Conservation (phyloP, 2,797 vertebrate genomes). For the Paedocypris micromegethes region DNA sequence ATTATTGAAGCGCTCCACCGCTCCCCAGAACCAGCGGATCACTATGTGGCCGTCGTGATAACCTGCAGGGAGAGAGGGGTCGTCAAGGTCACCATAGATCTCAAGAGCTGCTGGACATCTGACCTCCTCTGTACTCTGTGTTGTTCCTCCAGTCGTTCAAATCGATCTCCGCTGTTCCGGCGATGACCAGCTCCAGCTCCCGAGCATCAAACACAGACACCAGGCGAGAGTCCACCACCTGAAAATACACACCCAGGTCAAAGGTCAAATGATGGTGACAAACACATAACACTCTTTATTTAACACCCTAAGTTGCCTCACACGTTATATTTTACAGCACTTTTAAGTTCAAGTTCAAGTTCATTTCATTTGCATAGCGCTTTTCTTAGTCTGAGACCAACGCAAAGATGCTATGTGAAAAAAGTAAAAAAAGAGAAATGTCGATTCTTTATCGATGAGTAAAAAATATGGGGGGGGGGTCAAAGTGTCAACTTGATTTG, state of each 20-base stretch:
- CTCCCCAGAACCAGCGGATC: slow-evolving; percentile 86
- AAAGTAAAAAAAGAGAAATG: too few relatives aligned
- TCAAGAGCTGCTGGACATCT: slow-evolving; percentile 31
- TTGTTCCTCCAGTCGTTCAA: slow-evolving; percentile 84
- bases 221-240: slow-evolving; percentile 84
- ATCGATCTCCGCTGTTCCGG: slow-evolving; percentile 84
- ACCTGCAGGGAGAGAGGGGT: slow-evolving; percentile 54
- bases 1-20: slow-evolving; percentile 83
- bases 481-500: too few relatives aligned
- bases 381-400: too few relatives aligned
- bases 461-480: too few relatives aligned
- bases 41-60: slow-evolving; percentile 85
- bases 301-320: too few relatives aligned
- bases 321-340: too few relatives aligned
- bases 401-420: too few relatives aligned
- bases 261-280: neutral
- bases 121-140: slow-evolving; percentile 84
- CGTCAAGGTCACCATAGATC: too few relatives aligned
- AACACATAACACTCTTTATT: neutral
- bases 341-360: too few relatives aligned
- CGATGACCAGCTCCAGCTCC: slow-evolving; percentile 83
- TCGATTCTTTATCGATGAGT: too few relatives aligned
- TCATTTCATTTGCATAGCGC: too few relatives aligned
- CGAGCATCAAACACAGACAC: slow-evolving; percentile 84
- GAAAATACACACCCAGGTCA: slow-evolving; percentile 7